Base-by-base conservation (phyloP, 2,797 vertebrate genomes). In the Mallotus villosus region DNA sequence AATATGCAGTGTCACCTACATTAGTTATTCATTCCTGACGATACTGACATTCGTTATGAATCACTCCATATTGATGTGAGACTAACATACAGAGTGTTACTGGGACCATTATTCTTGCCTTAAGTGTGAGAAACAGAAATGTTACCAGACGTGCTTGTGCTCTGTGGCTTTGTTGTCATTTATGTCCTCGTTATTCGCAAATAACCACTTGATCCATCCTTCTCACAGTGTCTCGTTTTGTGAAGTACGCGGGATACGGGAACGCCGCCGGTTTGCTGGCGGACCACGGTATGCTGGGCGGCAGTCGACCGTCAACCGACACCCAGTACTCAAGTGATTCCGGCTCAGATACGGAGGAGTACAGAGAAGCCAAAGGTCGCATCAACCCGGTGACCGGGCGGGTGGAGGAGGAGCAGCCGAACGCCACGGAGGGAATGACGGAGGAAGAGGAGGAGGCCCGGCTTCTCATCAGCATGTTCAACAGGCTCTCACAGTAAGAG, bases 371-470 rank as follows among this genome's bases (percentile, higher is more conserved):
- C 78, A 92, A 82, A 74, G 88, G 85, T 55, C 86, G 94, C 79
- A 93, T 98, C 86, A 97, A 98, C 87, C 95, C 92, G 0, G 96
- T 98, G 90, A 98, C 97, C 0, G 97, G 96, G 0, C 91, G 96
- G 0, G 94, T 98, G 11, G 97, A 98, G 87, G 94, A 91, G 25
- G 92, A 93, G 55, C 92, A 94, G 1, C 93, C 95, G 0, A 93
- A 98, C 86, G 96, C 97, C 62, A 96, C 95, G 96, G 95, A 94
- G 80, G 96, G 95, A 71, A 97, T 98, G 97, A 96, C 95, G 0
- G 96, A 98, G 67, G 96, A 97, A 62, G 97, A 98, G 91, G 97
- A 96, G 85, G 95, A 98, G 87, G 96, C 96, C 63, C 92, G 89
- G 90, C 94, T 92, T 76, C 90, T 98, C 46, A 93, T 97, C 81